These are phyloP conservation scores for Alaudala cheleensis DNA, from an alignment of 2,113 vertebrate genomes.

Conservation along the genomic window DNA sequence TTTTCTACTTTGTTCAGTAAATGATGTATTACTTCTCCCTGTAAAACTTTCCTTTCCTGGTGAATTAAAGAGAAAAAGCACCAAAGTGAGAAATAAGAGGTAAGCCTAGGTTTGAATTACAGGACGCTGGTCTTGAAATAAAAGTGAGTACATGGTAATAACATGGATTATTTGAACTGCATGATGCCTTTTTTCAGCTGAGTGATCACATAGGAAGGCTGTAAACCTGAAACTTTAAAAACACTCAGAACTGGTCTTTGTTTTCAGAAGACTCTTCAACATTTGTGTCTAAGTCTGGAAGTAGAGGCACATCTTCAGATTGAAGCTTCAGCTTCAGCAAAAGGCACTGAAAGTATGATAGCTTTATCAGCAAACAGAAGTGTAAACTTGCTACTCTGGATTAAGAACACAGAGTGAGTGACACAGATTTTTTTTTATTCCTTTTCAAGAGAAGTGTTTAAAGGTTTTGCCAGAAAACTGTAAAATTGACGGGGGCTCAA, in stretches of 20 bases:
- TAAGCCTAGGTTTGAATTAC: neutral
- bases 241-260: neutral
- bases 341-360: neutral
- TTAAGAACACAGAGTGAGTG: neutral
- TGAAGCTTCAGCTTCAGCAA: neutral
- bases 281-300: neutral
- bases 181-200: neutral
- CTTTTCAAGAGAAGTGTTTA: neutral
- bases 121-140: neutral
- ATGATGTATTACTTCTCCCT: neutral
- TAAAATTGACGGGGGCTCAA: neutral
- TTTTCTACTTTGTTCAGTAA: neutral
- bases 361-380: conserved; percentile 2
- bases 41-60: neutral
- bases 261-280: conserved; percentile 13
- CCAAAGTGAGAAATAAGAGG: neutral
- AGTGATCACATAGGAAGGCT: neutral
- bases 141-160: neutral
- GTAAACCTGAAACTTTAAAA: neutral
- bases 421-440: neutral
- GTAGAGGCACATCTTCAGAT: neutral
- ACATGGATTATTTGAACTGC: neutral
- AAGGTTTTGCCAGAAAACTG: neutral
- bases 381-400: neutral
- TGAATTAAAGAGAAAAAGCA: neutral